Evolutionary conservation across 2,113 vertebrate species (phyloP), one percentile per base, ranked within the genome.

Genomic region (Sardina pilchardus): DNA sequence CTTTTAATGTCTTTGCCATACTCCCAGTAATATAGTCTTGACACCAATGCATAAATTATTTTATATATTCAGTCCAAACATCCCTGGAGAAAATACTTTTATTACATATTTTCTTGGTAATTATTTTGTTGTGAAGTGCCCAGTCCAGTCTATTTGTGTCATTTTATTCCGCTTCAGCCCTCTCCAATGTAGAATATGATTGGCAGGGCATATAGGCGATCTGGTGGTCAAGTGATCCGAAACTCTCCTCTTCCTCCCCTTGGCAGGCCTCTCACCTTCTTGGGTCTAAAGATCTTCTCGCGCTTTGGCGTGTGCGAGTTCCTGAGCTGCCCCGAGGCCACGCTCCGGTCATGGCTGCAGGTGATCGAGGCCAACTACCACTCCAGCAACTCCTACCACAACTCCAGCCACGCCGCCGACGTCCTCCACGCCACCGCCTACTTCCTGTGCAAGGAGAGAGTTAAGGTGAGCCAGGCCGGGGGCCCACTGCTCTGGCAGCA

Each of bases 371-470:
- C 96, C 30, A 98, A 97, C 92, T 99, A 99, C 90, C 97, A 98
- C 91, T 94, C 96, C 34, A 96, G 92, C 87, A 99, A 99, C 94
- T 97, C 98, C 59, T 99, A 99, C 94, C 98, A 99, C 94, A 99
- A 99, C 87, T 99, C 98, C 24, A 96, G 95, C 0, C 98, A 99
- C 30, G 95, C 98, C 0, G 97, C 98, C 0, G 98, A 99, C 1
- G 98, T 99, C 80, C 95, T 99, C 5, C 98, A 99, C 0, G 98
- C 98, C 86, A 99, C 98, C 0, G 98, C 97, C 17, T 99, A 98
- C 91, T 99, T 99, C 88, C 96, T 99, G 34, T 94, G 96, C 92
- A 98, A 96, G 91, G 96, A 98, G 91, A 95, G 96, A 88, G 95
- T 99, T 50, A 99, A 99, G 97, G 98, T 99, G 89, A 95, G 88